Evolutionary conservation across 2,888 invertebrate genomes (phyloP).

Genomic region (Teleiodes luculella): DNA sequence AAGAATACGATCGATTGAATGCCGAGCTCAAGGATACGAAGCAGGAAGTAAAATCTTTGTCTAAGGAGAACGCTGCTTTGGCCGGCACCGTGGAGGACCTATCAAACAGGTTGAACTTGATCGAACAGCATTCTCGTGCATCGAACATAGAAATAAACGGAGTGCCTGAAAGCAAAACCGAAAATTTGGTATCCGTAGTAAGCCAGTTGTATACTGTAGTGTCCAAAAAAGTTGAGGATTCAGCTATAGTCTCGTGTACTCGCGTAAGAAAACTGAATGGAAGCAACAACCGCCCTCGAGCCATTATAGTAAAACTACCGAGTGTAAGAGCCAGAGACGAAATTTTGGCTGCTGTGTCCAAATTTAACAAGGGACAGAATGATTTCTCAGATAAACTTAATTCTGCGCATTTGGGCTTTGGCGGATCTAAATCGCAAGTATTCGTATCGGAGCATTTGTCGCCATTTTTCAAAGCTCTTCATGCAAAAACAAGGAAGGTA

Average conservation of each 20-base stretch:
- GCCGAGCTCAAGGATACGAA: too few species aligned
- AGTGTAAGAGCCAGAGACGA: constrained; percentile 21
- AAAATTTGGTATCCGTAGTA: constrained; percentile 16
- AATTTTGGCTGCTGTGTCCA: constrained; percentile 19
- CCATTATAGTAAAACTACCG: constrained; percentile 22
- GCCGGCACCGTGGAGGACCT: constrained; percentile 2
- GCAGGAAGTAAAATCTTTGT: too few species aligned
- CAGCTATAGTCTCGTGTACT: constrained; percentile 19
- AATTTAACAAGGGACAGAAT: constrained; percentile 24
- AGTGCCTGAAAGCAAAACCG: constrained; percentile 25
- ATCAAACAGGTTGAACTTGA: constrained; percentile 13
- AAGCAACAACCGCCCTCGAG: constrained; percentile 20
- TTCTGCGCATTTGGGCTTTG: constrained; percentile 24
- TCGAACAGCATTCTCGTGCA: constrained; percentile 25
- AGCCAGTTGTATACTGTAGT: constrained; percentile 17
- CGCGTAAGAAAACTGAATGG: constrained; percentile 25
- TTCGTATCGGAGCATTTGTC: constrained; percentile 28
- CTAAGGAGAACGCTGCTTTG: too few species aligned
- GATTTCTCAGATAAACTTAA: constrained; percentile 20
- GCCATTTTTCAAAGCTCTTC: constrained; percentile 25
- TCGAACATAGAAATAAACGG: constrained; percentile 21
- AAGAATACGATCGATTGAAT: too few species aligned
- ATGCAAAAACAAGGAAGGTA: constrained; percentile 27
- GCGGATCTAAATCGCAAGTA: constrained; percentile 18
- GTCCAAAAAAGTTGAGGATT: constrained; percentile 9